Evolutionary conservation across 2,888 invertebrate species (phyloP), one percentile per base, ranked within the genome.

Genomic region (Prostheceraeus crozeri): DNA sequence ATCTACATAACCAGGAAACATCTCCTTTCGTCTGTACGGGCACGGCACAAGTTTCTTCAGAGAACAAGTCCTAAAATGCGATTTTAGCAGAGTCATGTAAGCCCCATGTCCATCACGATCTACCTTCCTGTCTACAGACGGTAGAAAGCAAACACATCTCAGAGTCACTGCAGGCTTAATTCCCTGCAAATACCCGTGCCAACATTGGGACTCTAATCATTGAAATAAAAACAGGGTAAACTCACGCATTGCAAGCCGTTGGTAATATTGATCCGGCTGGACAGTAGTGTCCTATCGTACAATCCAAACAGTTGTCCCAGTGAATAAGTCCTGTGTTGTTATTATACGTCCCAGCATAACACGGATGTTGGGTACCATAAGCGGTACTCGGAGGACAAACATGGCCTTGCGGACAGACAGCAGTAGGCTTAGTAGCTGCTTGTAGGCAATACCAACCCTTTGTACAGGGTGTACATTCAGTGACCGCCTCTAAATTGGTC

Each of bases 251-350:
- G 23, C 52, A 56, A 51, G 60, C 65, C 10, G 68, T 70, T 6
- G 72, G 73, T 3, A 66, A 55, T 8, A 64, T 63, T 1, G 74
- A 72, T 3, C 68, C 73, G 25, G 62, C 45, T 1, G 70, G 69
- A 66, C 74, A 74, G 64, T 73, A 72, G 59, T 69, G 60, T 3
- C 74, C 74, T 3, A 51, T 53, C 1, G 70, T 64, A 65, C 73
- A 74, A 57, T 70, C 71, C 4, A 59, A 63, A 65, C 73, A 74
- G 57, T 70, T 67, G 57, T 73, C 73, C 71, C 71, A 72, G 3
- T 66, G 66, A 11, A 65, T 66, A 51, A 66, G 69, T 6, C 72
- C 73, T 0, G 62, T 62, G 3, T 65, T 60, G 53, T 68, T 66
- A 51, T 66, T 71, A 64, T 70, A 73, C 8, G 70, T 69, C 1